Evolutionary conservation across 2,113 vertebrate genomes (phyloP), one percentile per base, ranked within the genome.

Genomic region (Stigmatopora nigra): DNA sequence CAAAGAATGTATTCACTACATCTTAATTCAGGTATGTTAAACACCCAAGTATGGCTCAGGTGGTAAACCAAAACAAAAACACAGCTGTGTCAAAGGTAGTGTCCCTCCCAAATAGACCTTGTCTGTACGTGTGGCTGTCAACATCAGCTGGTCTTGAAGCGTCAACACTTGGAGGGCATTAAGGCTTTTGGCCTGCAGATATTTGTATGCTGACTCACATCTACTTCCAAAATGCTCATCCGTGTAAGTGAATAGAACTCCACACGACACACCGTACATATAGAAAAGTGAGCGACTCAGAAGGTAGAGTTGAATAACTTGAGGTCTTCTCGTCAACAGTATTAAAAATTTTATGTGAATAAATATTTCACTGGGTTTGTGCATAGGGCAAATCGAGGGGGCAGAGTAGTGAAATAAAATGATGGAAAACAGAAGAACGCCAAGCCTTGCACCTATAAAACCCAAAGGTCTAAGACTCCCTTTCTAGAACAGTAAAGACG

Each of bases 401-500:
- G 15, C 7, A 17, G 25, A n/a, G 6, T 58, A 58, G 25, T 8
- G 31, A 20, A 46, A 58, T 56, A 12, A 67, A 36, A 53, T 59
- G 36, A 35, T 38, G 11, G 0, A 66, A 35, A 55, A 14, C 62
- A 20, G 51, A 52, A 73, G 11, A 52, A 69, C 45, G 16, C 51
- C 25, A 12, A 22, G 3, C 46, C 13, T 11, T 11, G 11, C 19
- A 11, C 52, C 51, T 19, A 25, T 31, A 1, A 38, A 59, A 38
- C 6, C 6, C 5, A 19, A 38, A 36, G 9, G 38, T 1, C 67
- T 47, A 52, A 71, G 45, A 49, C 47, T 62, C 67, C 61, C 73
- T 70, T 73, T 61, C 53, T 77, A 72, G 71, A 70, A 71, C 64
- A 65, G 75, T 12, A 75, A 78, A 81, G 80, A 85, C 79, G 84